Evolutionary conservation across 2,797 vertebrate species (phyloP), one percentile per base, ranked within the genome.

Genomic region (Sebastes diploproa): DNA sequence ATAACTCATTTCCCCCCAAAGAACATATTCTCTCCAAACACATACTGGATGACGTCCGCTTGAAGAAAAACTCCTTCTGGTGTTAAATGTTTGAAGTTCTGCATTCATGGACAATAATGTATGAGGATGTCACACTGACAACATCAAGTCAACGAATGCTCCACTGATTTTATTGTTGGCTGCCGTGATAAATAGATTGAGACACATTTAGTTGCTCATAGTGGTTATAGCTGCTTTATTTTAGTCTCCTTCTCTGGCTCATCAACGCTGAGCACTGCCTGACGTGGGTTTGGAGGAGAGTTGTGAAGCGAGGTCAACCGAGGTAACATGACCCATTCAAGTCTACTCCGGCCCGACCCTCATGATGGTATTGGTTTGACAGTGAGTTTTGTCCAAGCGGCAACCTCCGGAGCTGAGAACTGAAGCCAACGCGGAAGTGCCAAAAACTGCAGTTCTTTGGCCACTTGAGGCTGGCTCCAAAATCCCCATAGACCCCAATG

Each of bases 1-100:
- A 65, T 64, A 83, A 87, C 62, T 79, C n/a, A 42, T 66, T 72
- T 72, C 54, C 62, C 71, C 59, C 72, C 55, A 79, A 78, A 83
- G 63, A 56, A 54, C 27, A 34, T 73, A 75, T 52, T 58, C 75
- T 68, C 27, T 55, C 30, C 25, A 34, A n/a, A 62, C 58, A 69
- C 22, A 6, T 42, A 32, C 54, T 32, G 10, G 20, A 10, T 61
- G 54, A 66, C 5, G 29, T 66, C 14, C 2, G 12, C 72, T 68
- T 52, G 6, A 73, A 72, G 30, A 65, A 83, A 82, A 80, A 72
- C 42, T 30, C n/a, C 34, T 60, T 83, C 42, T 27, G 25, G n/a
- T 56, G 14, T 65, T 46, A 46, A 56, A 73, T 75, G 56, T 38
- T 75, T 64, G 29, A 32, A 42, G 36, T 65, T 80, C 13, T 58